Conservation (phyloP, 35 echinoderm and acorn worm species). For the Stichopus chloronotus region DNA sequence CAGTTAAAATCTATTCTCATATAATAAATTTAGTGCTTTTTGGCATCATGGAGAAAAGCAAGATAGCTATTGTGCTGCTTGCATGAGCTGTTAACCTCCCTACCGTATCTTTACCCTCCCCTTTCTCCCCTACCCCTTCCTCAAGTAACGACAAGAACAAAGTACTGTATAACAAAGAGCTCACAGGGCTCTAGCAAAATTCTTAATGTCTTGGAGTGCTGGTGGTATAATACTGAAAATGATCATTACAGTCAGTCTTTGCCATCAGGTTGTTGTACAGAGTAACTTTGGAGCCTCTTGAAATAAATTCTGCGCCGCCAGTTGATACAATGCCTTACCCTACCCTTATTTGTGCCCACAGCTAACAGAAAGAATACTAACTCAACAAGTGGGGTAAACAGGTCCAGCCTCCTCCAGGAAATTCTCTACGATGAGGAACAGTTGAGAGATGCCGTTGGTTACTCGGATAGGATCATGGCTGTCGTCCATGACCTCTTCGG, state of each 20-base stretch:
- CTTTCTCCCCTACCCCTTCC: too few species aligned
- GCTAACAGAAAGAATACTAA: conserved; percentile 53
- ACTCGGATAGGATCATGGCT: conserved; percentile 82
- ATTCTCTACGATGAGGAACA: conserved; percentile 84
- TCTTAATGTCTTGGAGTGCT: too few species aligned
- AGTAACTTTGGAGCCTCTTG: background rate
- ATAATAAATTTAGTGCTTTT: too few species aligned
- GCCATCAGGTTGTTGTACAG: background rate
- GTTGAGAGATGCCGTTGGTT: conserved; percentile 73
- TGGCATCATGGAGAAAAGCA: too few species aligned
- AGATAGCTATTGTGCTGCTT: too few species aligned
- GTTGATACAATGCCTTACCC: background rate
- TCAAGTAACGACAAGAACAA: too few species aligned
- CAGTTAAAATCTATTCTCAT: too few species aligned
- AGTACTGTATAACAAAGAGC: too few species aligned
- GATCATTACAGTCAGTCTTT: background rate
- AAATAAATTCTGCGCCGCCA: background rate
- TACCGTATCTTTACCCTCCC: too few species aligned
- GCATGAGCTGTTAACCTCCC: too few species aligned
- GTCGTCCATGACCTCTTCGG: conserved; percentile 87
- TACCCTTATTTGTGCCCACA: background rate
- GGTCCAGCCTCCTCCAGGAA: conserved; percentile 74
- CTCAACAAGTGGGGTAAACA: conserved; percentile 1
- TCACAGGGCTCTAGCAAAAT: too few species aligned
- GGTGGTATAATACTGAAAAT: too few species aligned